Evolutionary conservation across 2,888 invertebrate species (phyloP).

Genomic region (Steromphala cineraria): DNA sequence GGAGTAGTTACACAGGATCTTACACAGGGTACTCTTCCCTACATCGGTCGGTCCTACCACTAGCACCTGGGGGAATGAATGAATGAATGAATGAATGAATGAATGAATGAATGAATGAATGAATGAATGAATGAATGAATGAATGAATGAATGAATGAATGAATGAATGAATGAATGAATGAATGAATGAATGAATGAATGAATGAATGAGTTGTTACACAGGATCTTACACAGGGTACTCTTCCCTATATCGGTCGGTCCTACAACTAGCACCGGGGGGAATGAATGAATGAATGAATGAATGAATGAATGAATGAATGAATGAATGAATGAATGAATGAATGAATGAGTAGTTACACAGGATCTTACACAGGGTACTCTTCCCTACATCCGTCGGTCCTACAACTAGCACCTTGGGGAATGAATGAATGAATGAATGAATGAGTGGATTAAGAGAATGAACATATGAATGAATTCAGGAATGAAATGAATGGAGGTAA

Average conservation of each 20-base stretch:
- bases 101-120: no score
- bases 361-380: slow-evolving; percentile 89
- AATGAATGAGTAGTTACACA: slow-evolving; percentile 81
- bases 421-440: no score
- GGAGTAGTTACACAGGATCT: slow-evolving; percentile 94
- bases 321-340: no score
- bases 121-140: no score
- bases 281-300: neutral
- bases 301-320: no score
- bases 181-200: neutral
- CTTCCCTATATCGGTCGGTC: slow-evolving; percentile 97
- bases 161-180: no score
- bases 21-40: slow-evolving; percentile 94
- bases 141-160: no score
- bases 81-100: no score
- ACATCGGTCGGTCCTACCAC: slow-evolving; percentile 96
- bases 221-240: slow-evolving; percentile 91
- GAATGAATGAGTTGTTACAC: slow-evolving; percentile 84
- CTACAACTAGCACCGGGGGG: slow-evolving; percentile 85
- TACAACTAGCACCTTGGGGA: slow-evolving; percentile 84
- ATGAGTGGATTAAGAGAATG: no score
- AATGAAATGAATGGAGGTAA: no score
- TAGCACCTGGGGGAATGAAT: slow-evolving; percentile 79
- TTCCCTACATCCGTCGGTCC: slow-evolving; percentile 98
- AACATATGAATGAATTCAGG: neutral